Percentiles rank a stretch among this genome's conserved stretches.
Evolutionary conservation across 2,888 invertebrate genomes (phyloP).

Genomic region (Lepidocyrtinus sp.): DNA sequence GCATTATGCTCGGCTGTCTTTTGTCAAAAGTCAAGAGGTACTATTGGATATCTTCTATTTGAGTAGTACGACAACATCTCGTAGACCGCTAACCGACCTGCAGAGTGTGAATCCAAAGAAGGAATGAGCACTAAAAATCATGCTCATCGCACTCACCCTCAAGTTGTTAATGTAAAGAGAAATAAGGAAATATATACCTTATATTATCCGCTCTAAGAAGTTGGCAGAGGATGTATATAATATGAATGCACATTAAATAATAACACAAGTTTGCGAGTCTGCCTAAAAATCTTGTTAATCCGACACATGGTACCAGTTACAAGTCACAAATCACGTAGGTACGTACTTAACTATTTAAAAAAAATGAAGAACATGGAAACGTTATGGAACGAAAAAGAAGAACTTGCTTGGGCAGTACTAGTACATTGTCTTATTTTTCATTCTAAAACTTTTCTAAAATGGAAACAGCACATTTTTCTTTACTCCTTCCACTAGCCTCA

Average conservation of each 20-base stretch:
- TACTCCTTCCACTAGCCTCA: not conserved
- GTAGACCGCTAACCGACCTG: constrained; percentile 10
- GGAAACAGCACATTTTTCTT: not conserved
- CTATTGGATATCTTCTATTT: not conserved
- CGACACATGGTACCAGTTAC: not conserved
- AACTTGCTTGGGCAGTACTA: constrained; percentile 5
- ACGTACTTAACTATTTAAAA: too few relatives aligned
- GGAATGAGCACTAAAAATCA: constrained; percentile 13
- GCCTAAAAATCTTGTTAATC: not conserved
- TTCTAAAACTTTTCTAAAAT: not conserved
- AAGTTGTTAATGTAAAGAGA: not conserved
- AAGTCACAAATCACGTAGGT: too few relatives aligned
- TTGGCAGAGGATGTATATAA: not conserved
- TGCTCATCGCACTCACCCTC: constrained; percentile 4
- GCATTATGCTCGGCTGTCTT: too few relatives aligned
- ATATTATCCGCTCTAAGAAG: not conserved
- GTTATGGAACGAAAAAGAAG: constrained; percentile 8
- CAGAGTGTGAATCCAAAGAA: not conserved
- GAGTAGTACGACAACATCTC: not conserved
- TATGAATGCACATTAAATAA: constrained; percentile 15
- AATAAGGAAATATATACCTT: constrained; percentile 3
- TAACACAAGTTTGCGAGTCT: not conserved
- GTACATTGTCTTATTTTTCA: constrained; percentile 1
- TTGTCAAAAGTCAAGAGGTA: constrained; percentile 6
- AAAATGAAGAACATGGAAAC: constrained; percentile 10